Conservation (phyloP, 1,140 invertebrate species). For the Cydia fagiglandana region DNA sequence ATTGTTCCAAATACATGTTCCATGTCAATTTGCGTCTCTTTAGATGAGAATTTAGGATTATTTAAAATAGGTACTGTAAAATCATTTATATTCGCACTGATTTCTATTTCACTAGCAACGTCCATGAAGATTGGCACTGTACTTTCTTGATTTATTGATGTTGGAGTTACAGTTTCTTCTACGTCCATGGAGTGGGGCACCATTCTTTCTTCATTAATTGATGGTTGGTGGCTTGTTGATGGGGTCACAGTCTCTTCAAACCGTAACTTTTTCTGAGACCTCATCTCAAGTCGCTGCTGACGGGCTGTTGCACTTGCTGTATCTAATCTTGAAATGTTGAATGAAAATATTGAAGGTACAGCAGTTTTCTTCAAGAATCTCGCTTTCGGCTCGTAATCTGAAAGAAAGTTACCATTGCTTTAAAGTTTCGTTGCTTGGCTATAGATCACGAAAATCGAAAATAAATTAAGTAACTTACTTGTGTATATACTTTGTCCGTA, state of each 20-base stretch:
- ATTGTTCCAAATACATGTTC: no score
- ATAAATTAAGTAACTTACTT: background rate
- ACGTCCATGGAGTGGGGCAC: background rate
- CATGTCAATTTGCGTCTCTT: no score
- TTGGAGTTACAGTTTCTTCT: background rate
- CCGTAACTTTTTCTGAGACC: background rate
- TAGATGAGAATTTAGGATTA: no score
- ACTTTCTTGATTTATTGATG: no score
- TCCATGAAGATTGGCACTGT: no score
- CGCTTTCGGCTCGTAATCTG: background rate
- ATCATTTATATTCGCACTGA: background rate
- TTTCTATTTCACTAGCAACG: background rate
- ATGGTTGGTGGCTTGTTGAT: background rate
- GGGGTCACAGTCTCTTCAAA: background rate
- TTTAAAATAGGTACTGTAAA: background rate
- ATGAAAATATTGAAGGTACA: background rate
- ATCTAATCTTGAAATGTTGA: background rate
- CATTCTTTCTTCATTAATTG: background rate
- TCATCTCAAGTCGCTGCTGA: background rate
- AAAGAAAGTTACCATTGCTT: background rate
- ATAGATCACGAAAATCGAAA: background rate
- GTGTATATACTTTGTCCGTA: background rate
- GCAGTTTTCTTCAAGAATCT: constrained; percentile 15
- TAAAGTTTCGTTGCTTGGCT: background rate
- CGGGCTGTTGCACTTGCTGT: background rate